A percentile compares a stretch with the other conserved stretches of the same genome.
phyloP scores from a whole-genome alignment of 2,113 vertebrate genomes.

The Atherinomorus stipes region DNA sequence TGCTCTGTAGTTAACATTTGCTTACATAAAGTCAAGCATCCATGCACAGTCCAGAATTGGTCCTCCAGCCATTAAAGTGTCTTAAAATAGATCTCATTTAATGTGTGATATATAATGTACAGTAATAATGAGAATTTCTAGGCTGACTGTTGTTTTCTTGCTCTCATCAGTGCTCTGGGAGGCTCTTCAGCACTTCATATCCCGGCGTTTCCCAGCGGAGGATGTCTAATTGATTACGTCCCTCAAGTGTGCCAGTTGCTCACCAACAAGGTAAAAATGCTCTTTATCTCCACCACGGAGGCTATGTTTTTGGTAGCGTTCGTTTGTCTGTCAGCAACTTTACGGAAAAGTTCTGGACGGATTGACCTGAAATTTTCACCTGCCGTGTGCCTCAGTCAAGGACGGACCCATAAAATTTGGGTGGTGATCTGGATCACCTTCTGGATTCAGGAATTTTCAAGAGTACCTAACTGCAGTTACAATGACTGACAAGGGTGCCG shows the following conservation, averaged over 20 bases:
- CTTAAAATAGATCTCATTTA: background rate
- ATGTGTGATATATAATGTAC: background rate
- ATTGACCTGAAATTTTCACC: no score
- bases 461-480: no score
- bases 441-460: no score
- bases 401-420: no score
- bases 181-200: conserved; percentile 97
- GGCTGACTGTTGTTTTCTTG: conserved; percentile 31
- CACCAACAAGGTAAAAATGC: conserved; percentile 92
- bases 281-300: no score
- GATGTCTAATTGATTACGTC: conserved; percentile 98
- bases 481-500: no score
- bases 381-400: no score
- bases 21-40: conserved; percentile 1
- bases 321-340: no score
- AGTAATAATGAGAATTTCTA: background rate
- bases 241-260: conserved; percentile 98
- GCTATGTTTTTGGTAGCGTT: no score
- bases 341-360: no score
- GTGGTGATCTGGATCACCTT: no score
- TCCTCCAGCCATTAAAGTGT: background rate
- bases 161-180: conserved; percentile 90
- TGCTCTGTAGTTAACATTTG: background rate
- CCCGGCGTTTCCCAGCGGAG: conserved; percentile 95
- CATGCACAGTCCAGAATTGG: background rate